A percentile compares a stretch with the other conserved stretches of the same genome.
Evolutionary conservation across 1,140 invertebrate species (phyloP).

Genomic region (Carposina sasakii): DNA sequence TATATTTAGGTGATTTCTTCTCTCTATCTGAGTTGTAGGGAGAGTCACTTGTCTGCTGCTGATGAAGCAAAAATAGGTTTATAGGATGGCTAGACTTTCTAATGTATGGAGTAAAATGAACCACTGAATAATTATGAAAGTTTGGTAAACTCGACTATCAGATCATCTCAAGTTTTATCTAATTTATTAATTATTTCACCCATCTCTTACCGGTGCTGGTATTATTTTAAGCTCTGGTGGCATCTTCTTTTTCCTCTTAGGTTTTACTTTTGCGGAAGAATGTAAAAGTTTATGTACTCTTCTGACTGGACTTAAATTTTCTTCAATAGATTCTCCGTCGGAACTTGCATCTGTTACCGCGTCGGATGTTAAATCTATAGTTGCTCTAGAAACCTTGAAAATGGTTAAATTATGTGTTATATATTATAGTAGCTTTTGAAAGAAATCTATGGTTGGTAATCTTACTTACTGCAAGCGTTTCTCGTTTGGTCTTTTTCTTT

Average conservation of each 20-base stretch:
- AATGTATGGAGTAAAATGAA: too few relatives aligned
- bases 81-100: too few relatives aligned
- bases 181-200: too few relatives aligned
- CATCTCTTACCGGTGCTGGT: constrained; percentile 64
- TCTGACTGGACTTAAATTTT: constrained; percentile 63
- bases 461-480: constrained; percentile 25
- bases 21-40: constrained; percentile 64
- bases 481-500: constrained; percentile 57
- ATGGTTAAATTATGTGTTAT: background rate
- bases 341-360: constrained; percentile 60
- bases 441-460: too few relatives aligned
- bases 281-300: constrained; percentile 58
- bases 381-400: constrained; percentile 66
- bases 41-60: constrained; percentile 61
- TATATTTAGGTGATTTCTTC: constrained; percentile 45
- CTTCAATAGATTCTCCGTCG: constrained; percentile 61
- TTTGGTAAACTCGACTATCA: too few relatives aligned
- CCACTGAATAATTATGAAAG: too few relatives aligned
- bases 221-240: constrained; percentile 74
- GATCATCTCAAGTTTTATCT: too few relatives aligned
- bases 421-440: background rate
- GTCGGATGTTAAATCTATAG: constrained; percentile 69
- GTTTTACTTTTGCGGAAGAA: constrained; percentile 48
- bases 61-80: too few relatives aligned
- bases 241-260: constrained; percentile 70